A percentile compares a stretch with the other conserved stretches of the same genome.
These are phyloP conservation scores for Muschampia plurimacula DNA, from an alignment of 2,888 invertebrate genomes.

Conservation along the genomic window DNA sequence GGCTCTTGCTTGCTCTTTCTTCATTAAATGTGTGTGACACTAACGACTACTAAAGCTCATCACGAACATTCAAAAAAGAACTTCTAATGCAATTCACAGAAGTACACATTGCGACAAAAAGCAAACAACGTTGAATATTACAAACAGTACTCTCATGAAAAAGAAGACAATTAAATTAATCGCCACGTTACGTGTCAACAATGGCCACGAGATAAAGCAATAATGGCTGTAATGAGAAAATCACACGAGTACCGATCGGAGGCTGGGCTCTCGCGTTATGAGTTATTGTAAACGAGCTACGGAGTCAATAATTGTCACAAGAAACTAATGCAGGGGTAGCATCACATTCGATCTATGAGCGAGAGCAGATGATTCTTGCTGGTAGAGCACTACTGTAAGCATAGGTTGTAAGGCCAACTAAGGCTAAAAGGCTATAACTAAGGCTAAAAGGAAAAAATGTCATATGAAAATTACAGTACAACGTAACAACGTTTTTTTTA, in stretches of 20 bases:
- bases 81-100: neutral
- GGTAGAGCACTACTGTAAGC: too few relatives aligned
- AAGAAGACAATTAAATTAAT: slow-evolving; percentile 33
- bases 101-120: slow-evolving; percentile 6
- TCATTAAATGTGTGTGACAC: too few relatives aligned
- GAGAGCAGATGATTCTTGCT: neutral
- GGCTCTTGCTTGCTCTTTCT: too few relatives aligned
- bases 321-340: slow-evolving; percentile 5
- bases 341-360: neutral
- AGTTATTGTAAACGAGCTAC: slow-evolving; percentile 26
- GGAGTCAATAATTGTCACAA: slow-evolving; percentile 13
- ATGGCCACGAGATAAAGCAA: slow-evolving; percentile 37
- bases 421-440: too few relatives aligned
- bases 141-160: slow-evolving; percentile 27
- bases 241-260: slow-evolving; percentile 36
- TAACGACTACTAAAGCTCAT: neutral
- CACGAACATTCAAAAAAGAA: neutral
- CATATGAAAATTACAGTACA: too few relatives aligned
- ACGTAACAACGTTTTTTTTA: too few relatives aligned
- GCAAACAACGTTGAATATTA: slow-evolving; percentile 20
- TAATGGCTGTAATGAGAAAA: slow-evolving; percentile 32
- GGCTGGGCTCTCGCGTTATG: neutral
- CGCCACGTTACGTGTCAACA: slow-evolving; percentile 36
- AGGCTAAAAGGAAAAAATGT: too few relatives aligned
- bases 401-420: too few relatives aligned